Conservation (phyloP, 2,888 invertebrate species). For the Unio pictorum region DNA sequence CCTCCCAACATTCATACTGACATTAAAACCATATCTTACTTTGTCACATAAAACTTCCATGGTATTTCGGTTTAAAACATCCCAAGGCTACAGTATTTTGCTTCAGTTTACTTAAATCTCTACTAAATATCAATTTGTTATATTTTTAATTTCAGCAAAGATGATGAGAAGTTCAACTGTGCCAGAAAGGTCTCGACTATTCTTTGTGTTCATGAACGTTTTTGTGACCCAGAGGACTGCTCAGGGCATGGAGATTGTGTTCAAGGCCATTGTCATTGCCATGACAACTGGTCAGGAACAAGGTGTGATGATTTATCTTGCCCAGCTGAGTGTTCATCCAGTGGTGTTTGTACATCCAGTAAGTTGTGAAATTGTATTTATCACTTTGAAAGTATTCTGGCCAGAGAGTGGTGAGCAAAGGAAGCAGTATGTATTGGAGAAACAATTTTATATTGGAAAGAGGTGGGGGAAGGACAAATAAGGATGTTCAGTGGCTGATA, state of each 20-base stretch:
- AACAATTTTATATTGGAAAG: too few species aligned
- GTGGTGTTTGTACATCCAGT: slow-evolving; percentile 65
- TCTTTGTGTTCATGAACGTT: slow-evolving; percentile 67
- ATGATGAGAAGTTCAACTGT: slow-evolving; percentile 56
- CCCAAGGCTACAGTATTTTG: neutral
- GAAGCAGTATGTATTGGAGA: too few species aligned
- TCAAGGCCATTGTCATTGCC: slow-evolving; percentile 64
- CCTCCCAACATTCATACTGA: too few species aligned
- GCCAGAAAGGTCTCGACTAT: slow-evolving; percentile 64
- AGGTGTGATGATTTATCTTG: slow-evolving; percentile 63
- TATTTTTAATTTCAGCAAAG: slow-evolving; percentile 22
- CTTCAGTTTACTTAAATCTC: neutral
- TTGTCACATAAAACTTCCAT: too few species aligned
- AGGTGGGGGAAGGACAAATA: too few species aligned
- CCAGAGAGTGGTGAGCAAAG: too few species aligned
- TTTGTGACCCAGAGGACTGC: slow-evolving; percentile 60
- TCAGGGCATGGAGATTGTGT: slow-evolving; percentile 65
- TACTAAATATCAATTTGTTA: neutral
- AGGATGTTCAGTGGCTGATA: neutral
- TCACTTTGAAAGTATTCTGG: too few species aligned
- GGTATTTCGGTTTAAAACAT: too few species aligned
- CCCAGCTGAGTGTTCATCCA: slow-evolving; percentile 58
- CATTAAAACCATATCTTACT: too few species aligned
- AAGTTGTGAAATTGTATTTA: neutral
- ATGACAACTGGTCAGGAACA: slow-evolving; percentile 59